Evolutionary conservation across 2,797 vertebrate genomes (phyloP).

Genomic region (Salarias fasciatus): DNA sequence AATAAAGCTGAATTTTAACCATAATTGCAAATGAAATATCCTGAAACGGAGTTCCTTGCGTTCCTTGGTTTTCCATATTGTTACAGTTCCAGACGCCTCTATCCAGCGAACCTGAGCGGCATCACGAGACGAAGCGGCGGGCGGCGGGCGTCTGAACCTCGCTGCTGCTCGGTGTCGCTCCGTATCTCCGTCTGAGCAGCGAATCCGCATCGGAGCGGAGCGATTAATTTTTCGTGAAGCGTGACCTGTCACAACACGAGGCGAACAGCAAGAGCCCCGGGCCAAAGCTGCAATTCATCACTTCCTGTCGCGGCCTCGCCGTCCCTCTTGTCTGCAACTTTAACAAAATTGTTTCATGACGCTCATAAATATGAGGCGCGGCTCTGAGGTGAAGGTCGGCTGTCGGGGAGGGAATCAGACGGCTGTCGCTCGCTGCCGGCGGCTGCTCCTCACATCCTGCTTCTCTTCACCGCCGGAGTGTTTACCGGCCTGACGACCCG

Average conservation of each 20-base stretch:
- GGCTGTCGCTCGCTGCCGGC: slow-evolving; percentile 1
- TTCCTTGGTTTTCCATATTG: no score
- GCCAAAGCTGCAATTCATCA: slow-evolving; percentile 40
- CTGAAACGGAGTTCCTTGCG: no score
- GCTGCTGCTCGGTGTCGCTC: slow-evolving; percentile 12
- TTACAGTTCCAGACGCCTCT: no score
- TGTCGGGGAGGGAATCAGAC: slow-evolving; percentile 11
- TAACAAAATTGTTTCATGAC: slow-evolving; percentile 44
- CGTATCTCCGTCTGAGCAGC: slow-evolving; percentile 8
- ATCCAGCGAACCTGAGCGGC: not conserved
- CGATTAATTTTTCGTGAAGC: slow-evolving; percentile 49
- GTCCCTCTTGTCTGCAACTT: slow-evolving; percentile 47
- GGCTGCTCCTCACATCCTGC: slow-evolving; percentile 38
- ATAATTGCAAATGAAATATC: no score
- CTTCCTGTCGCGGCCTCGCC: slow-evolving; percentile 39
- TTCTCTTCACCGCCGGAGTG: slow-evolving; percentile 15
- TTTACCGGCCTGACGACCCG: slow-evolving; percentile 19
- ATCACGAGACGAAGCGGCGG: not conserved
- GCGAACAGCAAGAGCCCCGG: slow-evolving; percentile 38
- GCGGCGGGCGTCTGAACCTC: not conserved
- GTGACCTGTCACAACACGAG: slow-evolving; percentile 52
- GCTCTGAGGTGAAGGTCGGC: slow-evolving; percentile 28
- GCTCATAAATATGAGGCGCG: slow-evolving; percentile 39
- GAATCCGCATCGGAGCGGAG: slow-evolving; percentile 31
- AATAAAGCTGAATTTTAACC: no score